These are phyloP conservation scores for Microtus ochrogaster DNA, from an alignment of 2,113 vertebrate species.

Conservation along the genomic window DNA sequence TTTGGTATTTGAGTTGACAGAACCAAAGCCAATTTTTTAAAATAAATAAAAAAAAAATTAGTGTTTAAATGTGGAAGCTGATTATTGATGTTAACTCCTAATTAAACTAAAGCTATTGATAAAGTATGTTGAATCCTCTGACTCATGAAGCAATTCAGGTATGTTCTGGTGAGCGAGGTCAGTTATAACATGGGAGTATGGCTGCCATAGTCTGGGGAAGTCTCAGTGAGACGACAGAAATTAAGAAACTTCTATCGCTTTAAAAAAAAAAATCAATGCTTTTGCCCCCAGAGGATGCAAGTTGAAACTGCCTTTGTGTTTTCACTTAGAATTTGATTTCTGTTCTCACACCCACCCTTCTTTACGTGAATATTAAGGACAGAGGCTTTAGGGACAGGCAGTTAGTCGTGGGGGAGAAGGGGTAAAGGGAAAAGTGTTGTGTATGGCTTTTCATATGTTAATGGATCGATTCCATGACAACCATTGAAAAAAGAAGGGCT, in stretches of 20 bases:
- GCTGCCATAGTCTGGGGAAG: conserved; percentile 54
- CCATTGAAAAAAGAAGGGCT: conserved; percentile 86
- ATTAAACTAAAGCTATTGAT: conserved; percentile 35
- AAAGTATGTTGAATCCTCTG: neutral
- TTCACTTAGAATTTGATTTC: conserved; percentile 82
- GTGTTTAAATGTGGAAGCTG: conserved; percentile 33
- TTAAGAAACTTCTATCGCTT: conserved; percentile 58
- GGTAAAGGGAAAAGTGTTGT: conserved; percentile 74
- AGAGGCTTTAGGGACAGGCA: conserved; percentile 87
- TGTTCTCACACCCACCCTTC: conserved; percentile 79
- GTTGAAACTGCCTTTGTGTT: conserved; percentile 71
- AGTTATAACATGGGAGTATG: conserved; percentile 45
- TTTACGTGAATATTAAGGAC: conserved; percentile 84
- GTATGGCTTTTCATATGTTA: conserved; percentile 91
- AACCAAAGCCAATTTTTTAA: conserved; percentile 1
- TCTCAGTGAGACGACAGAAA: conserved; percentile 57
- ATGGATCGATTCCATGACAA: conserved; percentile 90
- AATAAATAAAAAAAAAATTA: neutral
- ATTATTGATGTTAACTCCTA: conserved; percentile 59
- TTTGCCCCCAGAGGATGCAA: conserved; percentile 47
- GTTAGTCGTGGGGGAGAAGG: conserved; percentile 64
- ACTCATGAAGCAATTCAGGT: conserved; percentile 80
- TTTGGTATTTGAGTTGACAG: neutral
- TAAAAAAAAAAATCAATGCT: neutral
- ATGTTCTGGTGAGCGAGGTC: conserved; percentile 73